Evolutionary conservation across 2,888 invertebrate genomes (phyloP), one percentile per base, ranked within the genome.

Genomic region (Hydrotaea diabolus): DNA sequence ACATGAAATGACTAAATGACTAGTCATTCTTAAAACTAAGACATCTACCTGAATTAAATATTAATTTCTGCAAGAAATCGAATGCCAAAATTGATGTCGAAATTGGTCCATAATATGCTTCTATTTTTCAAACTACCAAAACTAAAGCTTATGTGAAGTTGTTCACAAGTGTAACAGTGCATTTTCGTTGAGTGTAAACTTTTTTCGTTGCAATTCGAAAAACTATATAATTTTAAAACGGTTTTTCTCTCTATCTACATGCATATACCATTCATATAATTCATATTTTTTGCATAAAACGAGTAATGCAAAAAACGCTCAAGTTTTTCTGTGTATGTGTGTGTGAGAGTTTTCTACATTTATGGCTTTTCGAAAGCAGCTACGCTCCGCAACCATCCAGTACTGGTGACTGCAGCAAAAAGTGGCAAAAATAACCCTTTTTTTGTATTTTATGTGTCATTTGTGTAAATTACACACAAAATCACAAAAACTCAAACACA

Each of bases 381-480:
- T 8, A 15, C 36, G 23, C 1, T 2, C n/a, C 43, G 2, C 1
- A 9, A 19, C 53, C 53, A 19, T 0, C 9, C 23, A 57, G 23
- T 13, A 9, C 57, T 23, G 13, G 23, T 23, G 15, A 21, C 17
- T 17, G 15, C 66, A 66, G 39, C 17, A 66, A 64, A 64, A 64
- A 64, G 17, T 36, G 39, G 0, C 15, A 66, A 66, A 66, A 43
- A 43, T 43, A 66, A 19, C 66, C 66, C 43, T 66, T 39, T 59
- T 71, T 8, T 11, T 57, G 73, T 21, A 31, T 75, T 55, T 62
- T 71, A 43, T 81, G 66, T 83, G 69, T 77, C 80, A 80, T 80
- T 84, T 84, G 78, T 80, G 39, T 75, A 84, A 84, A 80, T 84
- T 84, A 84, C 46, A 83, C 46, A 77, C 21, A 66, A 26, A 64